Percentiles rank a stretch among this genome's conserved stretches.
Evolutionary conservation across 2,113 vertebrate species (phyloP).

Genomic region (Procapra przewalskii): DNA sequence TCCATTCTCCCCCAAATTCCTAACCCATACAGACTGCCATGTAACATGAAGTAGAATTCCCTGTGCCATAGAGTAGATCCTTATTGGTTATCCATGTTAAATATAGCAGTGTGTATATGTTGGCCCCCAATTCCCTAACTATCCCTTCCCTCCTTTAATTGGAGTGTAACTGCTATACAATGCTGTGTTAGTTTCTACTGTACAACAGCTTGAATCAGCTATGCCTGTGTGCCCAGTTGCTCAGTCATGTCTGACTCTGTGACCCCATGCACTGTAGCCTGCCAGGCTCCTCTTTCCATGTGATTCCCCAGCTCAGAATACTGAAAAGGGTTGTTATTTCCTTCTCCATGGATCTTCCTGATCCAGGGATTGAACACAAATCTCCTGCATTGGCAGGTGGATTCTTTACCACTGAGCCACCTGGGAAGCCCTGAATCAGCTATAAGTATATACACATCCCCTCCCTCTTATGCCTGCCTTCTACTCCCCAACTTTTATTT

Average conservation of each 20-base stretch:
- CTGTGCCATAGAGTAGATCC: background rate
- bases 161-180: background rate
- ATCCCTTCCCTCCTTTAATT: background rate
- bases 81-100: background rate
- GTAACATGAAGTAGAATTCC: background rate
- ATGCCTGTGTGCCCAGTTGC: background rate
- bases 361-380: fast-evolving
- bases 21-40: background rate
- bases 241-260: background rate
- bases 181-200: background rate
- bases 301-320: background rate
- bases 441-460: background rate
- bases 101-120: background rate
- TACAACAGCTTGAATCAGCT: background rate
- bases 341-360: background rate
- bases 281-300: background rate
- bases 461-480: background rate
- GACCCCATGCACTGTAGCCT: background rate
- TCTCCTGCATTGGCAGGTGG: background rate
- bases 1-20: background rate
- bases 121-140: background rate
- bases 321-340: background rate
- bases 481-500: background rate
- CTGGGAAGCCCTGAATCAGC: background rate
- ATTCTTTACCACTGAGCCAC: background rate